Evolutionary conservation across 2,113 vertebrate species (phyloP).

Genomic region (Sander vitreus): DNA sequence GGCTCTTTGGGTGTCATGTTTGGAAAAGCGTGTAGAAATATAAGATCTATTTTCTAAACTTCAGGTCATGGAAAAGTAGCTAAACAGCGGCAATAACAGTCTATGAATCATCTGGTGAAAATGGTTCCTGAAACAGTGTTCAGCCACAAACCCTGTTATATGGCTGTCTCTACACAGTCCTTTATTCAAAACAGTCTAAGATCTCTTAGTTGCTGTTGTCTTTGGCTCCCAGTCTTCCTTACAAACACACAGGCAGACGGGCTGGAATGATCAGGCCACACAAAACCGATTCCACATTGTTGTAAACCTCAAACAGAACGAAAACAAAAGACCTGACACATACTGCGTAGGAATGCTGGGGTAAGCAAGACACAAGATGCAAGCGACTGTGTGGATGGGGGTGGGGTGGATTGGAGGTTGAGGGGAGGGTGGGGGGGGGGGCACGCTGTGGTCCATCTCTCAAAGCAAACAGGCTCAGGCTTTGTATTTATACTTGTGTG

Average conservation of each 20-base stretch:
- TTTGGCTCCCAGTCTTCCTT: conserved; percentile 47
- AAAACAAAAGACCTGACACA: conserved; percentile 70
- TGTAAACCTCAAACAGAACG: conserved; percentile 56
- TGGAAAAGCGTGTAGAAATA: not conserved
- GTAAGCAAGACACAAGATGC: conserved; percentile 52
- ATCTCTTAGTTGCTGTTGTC: conserved; percentile 54
- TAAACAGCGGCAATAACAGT: conserved; percentile 8
- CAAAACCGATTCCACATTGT: conserved; percentile 53
- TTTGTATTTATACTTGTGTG: conserved; percentile 20
- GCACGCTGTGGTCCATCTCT: conserved; percentile 44
- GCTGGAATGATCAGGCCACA: conserved; percentile 45
- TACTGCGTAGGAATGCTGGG: conserved; percentile 69
- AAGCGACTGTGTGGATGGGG: conserved; percentile 46
- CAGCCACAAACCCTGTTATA: conserved; percentile 37
- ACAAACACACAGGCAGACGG: conserved; percentile 42
- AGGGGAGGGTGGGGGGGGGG: conserved; percentile 6
- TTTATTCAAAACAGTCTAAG: conserved; percentile 41
- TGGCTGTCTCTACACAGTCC: conserved; percentile 18
- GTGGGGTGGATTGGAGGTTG: conserved; percentile 40
- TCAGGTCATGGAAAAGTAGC: conserved; percentile 16
- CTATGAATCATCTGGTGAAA: conserved; percentile 59
- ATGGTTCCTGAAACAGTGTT: conserved; percentile 35
- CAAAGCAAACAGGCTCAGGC: conserved; percentile 42
- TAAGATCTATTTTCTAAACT: not conserved
- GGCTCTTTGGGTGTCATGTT: not conserved